Evolutionary conservation across 2,888 invertebrate species (phyloP).

Genomic region (Melangyna quadrimaculata): DNA sequence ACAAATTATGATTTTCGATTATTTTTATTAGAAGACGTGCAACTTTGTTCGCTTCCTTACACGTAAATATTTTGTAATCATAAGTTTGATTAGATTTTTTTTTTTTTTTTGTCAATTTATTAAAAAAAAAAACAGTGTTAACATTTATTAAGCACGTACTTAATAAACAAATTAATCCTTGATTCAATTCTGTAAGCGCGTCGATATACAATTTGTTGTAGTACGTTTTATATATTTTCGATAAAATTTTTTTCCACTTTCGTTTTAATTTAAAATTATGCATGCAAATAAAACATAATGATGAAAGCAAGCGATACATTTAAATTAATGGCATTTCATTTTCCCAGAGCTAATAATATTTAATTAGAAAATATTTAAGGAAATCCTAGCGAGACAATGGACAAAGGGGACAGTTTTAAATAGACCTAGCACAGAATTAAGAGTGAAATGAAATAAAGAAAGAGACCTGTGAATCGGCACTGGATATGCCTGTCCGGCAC

Average conservation of each 20-base stretch:
- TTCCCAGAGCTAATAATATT: slow-evolving; percentile 25
- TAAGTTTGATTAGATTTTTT: not conserved
- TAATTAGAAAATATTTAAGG: not conserved
- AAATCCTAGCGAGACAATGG: slow-evolving; percentile 28
- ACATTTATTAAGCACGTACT: not conserved
- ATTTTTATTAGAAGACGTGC: not conserved
- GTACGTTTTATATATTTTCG: not conserved
- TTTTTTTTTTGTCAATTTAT: not conserved
- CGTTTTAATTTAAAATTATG: not conserved
- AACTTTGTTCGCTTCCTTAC: not conserved
- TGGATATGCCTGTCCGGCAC: slow-evolving; percentile 82
- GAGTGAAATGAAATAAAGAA: not conserved
- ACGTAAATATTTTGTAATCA: too few species aligned
- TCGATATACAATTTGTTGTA: not conserved
- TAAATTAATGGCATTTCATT: slow-evolving; percentile 53
- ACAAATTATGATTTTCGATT: too few species aligned
- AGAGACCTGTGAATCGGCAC: slow-evolving; percentile 86
- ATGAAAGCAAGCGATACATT: slow-evolving; percentile 25
- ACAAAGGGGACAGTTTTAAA: not conserved
- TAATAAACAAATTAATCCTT: not conserved
- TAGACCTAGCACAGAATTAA: not conserved
- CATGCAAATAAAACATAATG: slow-evolving; percentile 34
- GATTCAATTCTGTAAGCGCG: not conserved
- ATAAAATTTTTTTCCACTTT: not conserved
- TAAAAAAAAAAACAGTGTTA: not conserved